A percentile compares a stretch with the other conserved stretches of the same genome.
Evolutionary conservation across 2,888 invertebrate genomes (phyloP).

Genomic region (Matsumyia berberina): DNA sequence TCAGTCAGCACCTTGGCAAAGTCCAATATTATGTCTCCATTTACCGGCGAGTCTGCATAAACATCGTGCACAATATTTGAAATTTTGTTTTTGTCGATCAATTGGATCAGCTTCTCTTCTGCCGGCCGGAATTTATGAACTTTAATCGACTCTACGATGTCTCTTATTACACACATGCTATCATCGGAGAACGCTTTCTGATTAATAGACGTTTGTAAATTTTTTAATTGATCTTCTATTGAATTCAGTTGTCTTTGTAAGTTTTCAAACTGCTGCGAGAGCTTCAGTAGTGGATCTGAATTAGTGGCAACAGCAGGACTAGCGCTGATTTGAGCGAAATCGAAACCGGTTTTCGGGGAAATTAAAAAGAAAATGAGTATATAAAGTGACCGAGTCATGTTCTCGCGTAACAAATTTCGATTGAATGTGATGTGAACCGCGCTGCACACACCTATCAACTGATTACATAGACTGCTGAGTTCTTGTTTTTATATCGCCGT

Average conservation of each 20-base stretch:
- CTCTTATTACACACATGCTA: constrained; percentile 15
- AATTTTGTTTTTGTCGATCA: constrained; percentile 2
- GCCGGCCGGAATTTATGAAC: constrained; percentile 14
- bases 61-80: constrained; percentile 39
- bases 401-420: background rate
- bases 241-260: constrained; percentile 27
- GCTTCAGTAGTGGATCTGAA: constrained; percentile 2
- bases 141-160: constrained; percentile 33
- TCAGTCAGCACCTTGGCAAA: constrained; percentile 22
- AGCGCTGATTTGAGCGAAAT: too few relatives aligned
- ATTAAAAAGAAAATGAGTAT: background rate
- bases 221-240: constrained; percentile 10
- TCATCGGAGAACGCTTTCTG: constrained; percentile 23
- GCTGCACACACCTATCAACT: background rate
- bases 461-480: background rate
- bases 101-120: constrained; percentile 29
- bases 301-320: background rate
- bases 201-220: constrained; percentile 4
- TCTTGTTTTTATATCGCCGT: background rate
- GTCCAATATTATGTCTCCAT: constrained; percentile 20
- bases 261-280: constrained; percentile 34
- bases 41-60: constrained; percentile 23
- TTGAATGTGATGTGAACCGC: background rate
- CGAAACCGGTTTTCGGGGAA: background rate
- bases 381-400: background rate